Evolutionary conservation across 2,797 vertebrate species (phyloP).

Genomic region (Mormyrus hasselquistii): DNA sequence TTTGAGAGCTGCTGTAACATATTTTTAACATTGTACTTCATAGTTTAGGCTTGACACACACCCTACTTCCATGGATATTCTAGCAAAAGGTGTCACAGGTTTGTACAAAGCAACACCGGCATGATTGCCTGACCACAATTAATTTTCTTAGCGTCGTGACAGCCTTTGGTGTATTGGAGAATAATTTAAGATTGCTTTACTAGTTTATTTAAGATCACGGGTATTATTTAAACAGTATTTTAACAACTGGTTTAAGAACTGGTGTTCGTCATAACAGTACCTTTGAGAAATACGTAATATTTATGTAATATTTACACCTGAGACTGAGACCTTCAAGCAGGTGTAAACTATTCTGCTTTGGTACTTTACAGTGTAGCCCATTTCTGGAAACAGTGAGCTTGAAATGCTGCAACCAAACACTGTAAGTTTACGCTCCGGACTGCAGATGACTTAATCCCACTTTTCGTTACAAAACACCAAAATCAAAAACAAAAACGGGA

Average conservation of each 20-base stretch:
- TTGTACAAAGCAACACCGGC: neutral
- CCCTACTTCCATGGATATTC: neutral
- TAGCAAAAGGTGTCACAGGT: neutral
- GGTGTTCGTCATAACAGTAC: neutral
- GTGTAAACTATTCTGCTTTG: neutral
- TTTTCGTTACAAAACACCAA: neutral
- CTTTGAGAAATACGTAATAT: neutral
- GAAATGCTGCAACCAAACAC: neutral
- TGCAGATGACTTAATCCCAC: neutral
- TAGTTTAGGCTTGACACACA: neutral
- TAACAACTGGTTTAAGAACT: neutral
- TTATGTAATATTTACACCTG: neutral
- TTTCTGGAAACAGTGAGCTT: neutral
- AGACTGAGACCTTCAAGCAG: neutral
- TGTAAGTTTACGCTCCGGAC: neutral
- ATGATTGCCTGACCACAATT: neutral
- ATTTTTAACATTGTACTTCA: neutral
- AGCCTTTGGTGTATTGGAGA: neutral
- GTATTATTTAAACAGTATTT: neutral
- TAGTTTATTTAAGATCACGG: neutral
- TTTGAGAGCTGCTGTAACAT: neutral
- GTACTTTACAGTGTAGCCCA: neutral
- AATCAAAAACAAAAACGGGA: neutral
- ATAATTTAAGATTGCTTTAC: neutral
- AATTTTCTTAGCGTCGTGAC: neutral